Base-by-base conservation (phyloP, 2,797 vertebrate species). In the Spinibarbus caldwelli region DNA sequence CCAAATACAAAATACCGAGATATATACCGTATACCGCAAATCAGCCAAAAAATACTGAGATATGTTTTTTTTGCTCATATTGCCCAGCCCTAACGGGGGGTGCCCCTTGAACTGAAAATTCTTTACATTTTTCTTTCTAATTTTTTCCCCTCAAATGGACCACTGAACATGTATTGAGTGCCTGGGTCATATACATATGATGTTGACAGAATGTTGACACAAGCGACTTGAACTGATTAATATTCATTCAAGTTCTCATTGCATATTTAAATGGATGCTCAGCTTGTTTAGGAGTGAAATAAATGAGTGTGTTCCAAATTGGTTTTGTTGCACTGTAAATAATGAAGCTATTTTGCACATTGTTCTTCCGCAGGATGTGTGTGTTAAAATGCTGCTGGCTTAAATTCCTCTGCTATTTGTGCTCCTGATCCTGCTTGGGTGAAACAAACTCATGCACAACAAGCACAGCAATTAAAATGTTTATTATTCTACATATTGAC, bases 81-180 rank as follows among this genome's bases (percentile, higher is more conserved):
- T n/a, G n/a, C n/a, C n/a, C n/a, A n/a, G n/a, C n/a, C n/a, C n/a
- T n/a, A n/a, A n/a, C n/a, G n/a, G n/a, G 77, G 87, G 87, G 86
- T 57, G 87, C 89, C 88, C 83, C 73, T 82, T 90, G 82, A 87
- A 89, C 73, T 76, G 85, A 88, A 80, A 90, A 93, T 94, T 92
- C 93, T 94, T 94, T 82, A 91, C 87, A 93, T 93, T 91, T 91
- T 92, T 92, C 82, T 70, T 54, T n/a, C 66, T 36, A 26, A 71
- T 76, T 66, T 59, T 62, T 41, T 19, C 21, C 64, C 26, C 38
- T n/a, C 5, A 59, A 78, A 78, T 43, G 59, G 82, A 26, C 66
- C 62, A 29, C 29, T 70, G 47, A 59, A 70, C 11, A 41, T 84
- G 66, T 41, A 49, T 67, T 36, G 36, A 83, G 26, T 75, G 57